A percentile compares a stretch with the other conserved stretches of the same genome.
phyloP scores from a whole-genome alignment of 2,888 invertebrate genomes.

The Caenorhabditis japonica region DNA sequence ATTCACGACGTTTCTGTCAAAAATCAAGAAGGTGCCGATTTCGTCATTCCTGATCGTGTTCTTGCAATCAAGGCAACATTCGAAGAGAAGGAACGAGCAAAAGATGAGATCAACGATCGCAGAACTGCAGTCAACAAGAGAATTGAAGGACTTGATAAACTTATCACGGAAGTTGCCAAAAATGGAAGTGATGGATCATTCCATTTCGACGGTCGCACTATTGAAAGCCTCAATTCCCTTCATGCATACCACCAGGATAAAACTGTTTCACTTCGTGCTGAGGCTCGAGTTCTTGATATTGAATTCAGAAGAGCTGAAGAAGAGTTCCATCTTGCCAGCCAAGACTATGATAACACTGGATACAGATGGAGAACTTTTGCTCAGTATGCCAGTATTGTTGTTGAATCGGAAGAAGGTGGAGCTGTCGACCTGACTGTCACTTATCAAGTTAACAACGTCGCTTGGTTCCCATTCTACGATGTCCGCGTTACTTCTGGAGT shows the following conservation, averaged over 20 bases:
- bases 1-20: constrained; percentile 68
- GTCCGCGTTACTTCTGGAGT: constrained; percentile 65
- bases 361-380: background rate
- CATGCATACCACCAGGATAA: constrained; percentile 5
- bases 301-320: background rate
- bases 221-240: background rate
- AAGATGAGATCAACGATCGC: constrained; percentile 15
- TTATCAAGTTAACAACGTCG: constrained; percentile 65
- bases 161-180: constrained; percentile 28
- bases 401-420: constrained; percentile 17
- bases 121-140: constrained; percentile 19
- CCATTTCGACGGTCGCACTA: constrained; percentile 11
- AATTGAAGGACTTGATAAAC: constrained; percentile 37
- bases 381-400: background rate
- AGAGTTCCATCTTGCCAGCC: background rate
- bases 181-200: constrained; percentile 16
- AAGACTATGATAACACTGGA: constrained; percentile 3
- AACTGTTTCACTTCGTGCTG: background rate
- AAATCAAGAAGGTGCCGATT: constrained; percentile 35
- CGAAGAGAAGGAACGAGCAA: background rate
- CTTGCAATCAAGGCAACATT: constrained; percentile 3
- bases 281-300: background rate
- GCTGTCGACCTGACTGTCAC: constrained; percentile 23
- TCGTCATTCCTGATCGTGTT: constrained; percentile 1
- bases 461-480: constrained; percentile 72